These are phyloP conservation scores for Cricetomys ansorgei DNA, from an alignment of 2,113 vertebrate species.

Conservation along the genomic window DNA sequence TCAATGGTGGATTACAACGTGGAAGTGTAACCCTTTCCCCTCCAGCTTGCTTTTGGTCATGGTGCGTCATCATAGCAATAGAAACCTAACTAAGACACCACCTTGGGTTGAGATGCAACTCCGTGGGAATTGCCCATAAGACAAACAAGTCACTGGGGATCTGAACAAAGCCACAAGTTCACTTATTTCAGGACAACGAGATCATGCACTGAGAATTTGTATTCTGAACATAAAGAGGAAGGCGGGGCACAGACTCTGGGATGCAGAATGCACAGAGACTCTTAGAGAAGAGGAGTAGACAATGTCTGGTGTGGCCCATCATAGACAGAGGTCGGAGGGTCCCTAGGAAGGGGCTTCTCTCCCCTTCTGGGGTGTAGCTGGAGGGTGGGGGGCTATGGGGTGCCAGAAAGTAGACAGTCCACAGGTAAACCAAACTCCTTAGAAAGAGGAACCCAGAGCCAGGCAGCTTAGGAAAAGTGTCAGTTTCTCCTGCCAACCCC, in stretches of 20 bases:
- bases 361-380: background rate
- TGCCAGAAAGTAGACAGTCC: background rate
- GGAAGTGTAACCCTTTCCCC: background rate
- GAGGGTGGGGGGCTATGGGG: background rate
- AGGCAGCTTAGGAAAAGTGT: too few species aligned
- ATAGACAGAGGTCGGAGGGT: accelerated
- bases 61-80: background rate
- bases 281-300: background rate
- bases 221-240: background rate
- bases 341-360: accelerated
- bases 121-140: background rate
- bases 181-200: background rate
- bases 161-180: background rate
- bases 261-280: background rate
- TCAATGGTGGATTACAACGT: background rate
- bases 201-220: accelerated
- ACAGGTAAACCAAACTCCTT: background rate
- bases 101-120: too few species aligned
- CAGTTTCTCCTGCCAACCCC: accelerated
- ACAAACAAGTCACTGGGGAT: background rate
- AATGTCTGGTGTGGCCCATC: accelerated
- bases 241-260: background rate
- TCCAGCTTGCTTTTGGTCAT: background rate
- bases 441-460: background rate
- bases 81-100: background rate